phyloP scores from a whole-genome alignment of 2,888 invertebrate species.

The Liposcelis brunnea region DNA sequence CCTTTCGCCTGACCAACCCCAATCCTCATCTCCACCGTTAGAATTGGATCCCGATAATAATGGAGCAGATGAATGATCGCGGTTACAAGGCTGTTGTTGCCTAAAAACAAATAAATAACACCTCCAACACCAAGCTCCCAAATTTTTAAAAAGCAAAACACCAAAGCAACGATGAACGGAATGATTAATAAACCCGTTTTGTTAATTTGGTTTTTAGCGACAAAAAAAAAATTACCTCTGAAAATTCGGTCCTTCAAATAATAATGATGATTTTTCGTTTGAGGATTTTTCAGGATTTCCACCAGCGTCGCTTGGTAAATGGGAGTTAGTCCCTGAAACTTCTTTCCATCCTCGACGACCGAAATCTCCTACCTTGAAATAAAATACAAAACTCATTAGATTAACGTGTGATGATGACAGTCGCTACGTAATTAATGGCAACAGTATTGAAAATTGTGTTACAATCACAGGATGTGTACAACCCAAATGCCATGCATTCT shows the following conservation, averaged over 20 bases:
- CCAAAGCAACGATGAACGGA: background rate
- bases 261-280: slow-evolving; percentile 28
- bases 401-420: background rate
- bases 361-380: slow-evolving; percentile 42
- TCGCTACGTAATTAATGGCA: background rate
- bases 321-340: slow-evolving; percentile 35
- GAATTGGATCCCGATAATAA: background rate
- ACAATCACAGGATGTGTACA: too few species aligned
- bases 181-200: too few species aligned
- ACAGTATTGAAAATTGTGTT: background rate
- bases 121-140: background rate
- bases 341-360: slow-evolving; percentile 49
- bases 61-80: background rate
- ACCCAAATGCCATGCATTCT: too few species aligned
- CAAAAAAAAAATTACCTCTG: slow-evolving; percentile 10
- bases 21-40: background rate
- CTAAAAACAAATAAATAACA: background rate
- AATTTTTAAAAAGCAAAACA: background rate
- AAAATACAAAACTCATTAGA: background rate
- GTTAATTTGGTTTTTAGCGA: too few species aligned
- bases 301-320: slow-evolving; percentile 22
- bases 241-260: slow-evolving; percentile 23
- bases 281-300: slow-evolving; percentile 20
- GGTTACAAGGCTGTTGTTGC: background rate
- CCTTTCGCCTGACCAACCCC: background rate